Conservation (phyloP, 2,113 vertebrate species). For the Malurus elegans region DNA sequence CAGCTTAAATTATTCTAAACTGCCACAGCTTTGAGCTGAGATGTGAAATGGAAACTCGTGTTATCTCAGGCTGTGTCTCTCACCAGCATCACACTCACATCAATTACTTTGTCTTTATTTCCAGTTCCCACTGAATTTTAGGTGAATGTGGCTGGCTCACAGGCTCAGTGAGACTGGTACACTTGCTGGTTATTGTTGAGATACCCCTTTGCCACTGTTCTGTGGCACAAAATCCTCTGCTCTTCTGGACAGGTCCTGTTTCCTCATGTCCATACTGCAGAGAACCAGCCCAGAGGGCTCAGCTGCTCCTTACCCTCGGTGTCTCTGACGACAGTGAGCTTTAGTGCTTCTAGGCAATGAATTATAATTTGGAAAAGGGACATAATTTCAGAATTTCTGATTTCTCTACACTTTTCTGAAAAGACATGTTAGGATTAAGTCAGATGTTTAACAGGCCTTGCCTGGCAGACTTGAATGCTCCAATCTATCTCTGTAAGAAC, state of each 20-base stretch:
- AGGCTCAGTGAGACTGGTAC: not conserved
- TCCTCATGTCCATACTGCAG: not conserved
- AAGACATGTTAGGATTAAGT: not conserved
- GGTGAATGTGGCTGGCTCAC: not conserved
- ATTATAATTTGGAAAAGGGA: not conserved
- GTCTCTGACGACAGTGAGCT: not conserved
- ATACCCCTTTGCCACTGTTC: not conserved
- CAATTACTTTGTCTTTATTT: not conserved
- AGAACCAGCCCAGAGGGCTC: not conserved
- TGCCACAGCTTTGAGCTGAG: not conserved
- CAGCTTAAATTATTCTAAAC: not conserved
- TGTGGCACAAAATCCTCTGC: not conserved
- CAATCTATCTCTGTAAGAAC: not conserved
- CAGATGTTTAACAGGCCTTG: not conserved
- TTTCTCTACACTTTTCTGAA: not conserved
- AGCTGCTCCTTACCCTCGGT: fast-evolving
- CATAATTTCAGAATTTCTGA: not conserved
- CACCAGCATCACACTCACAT: not conserved
- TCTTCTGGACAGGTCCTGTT: not conserved
- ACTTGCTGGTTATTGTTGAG: not conserved
- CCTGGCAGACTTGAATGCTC: not conserved
- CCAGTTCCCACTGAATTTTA: not conserved
- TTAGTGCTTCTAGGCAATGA: not conserved
- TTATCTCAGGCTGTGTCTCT: not conserved
- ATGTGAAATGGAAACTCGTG: not conserved